phyloP scores from a whole-genome alignment of 2,888 invertebrate species.

The Watsonalla binaria region DNA sequence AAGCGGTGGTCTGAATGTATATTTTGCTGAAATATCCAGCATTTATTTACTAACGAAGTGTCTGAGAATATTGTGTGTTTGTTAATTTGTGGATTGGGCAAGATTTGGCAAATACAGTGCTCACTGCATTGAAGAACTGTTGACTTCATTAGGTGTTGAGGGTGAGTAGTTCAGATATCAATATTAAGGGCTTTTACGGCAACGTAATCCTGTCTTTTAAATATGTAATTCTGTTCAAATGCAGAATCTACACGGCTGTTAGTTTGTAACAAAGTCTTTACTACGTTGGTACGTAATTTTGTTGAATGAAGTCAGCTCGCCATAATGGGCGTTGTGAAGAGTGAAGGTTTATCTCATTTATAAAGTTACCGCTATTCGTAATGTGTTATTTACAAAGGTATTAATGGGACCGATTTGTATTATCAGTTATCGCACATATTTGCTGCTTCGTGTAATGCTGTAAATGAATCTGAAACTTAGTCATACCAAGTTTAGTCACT shows the following conservation, averaged over 20 bases:
- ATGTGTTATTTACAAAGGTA: slow-evolving; percentile 23
- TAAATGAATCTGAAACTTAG: not conserved
- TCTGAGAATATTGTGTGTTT: slow-evolving; percentile 34
- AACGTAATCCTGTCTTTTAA: slow-evolving; percentile 17
- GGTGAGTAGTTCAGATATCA: slow-evolving; percentile 61
- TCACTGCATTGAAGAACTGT: slow-evolving; percentile 45
- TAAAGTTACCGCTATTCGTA: slow-evolving; percentile 41
- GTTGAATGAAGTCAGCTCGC: slow-evolving; percentile 9
- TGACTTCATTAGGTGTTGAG: slow-evolving; percentile 65
- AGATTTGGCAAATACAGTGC: slow-evolving; percentile 38
- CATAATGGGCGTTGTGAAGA: slow-evolving; percentile 65
- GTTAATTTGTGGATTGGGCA: slow-evolving; percentile 34
- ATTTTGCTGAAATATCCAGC: slow-evolving; percentile 41
- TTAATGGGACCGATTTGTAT: slow-evolving; percentile 10
- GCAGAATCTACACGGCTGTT: not conserved
- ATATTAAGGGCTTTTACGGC: slow-evolving; percentile 43
- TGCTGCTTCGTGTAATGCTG: not conserved
- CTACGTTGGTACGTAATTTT: not conserved
- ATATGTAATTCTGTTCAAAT: slow-evolving; percentile 4
- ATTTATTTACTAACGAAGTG: slow-evolving; percentile 44
- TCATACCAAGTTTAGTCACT: too few species aligned
- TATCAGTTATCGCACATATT: slow-evolving; percentile 13
- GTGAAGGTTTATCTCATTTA: slow-evolving; percentile 51
- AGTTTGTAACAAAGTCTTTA: not conserved
- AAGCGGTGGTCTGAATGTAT: slow-evolving; percentile 61